A percentile compares a stretch with the other conserved stretches of the same genome.
Conservation (phyloP, 2,113 vertebrate species). For the Chamaetylas fuelleborni region DNA sequence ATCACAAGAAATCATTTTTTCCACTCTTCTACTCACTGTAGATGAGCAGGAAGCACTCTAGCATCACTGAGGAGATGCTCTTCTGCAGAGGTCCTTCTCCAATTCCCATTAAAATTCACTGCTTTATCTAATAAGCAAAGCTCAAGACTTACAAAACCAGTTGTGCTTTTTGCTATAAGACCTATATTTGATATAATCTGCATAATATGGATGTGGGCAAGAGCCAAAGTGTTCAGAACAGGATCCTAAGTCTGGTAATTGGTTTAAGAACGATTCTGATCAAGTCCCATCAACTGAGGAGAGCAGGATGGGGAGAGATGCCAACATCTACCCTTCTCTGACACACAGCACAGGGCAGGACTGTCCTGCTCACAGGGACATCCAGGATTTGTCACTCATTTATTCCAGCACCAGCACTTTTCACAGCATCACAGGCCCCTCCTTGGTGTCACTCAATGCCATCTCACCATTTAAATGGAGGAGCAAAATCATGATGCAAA, state of each 20-base stretch:
- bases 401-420: not conserved
- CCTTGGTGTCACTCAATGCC: not conserved
- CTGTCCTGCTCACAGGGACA: not conserved
- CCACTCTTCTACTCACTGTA: not conserved
- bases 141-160: not conserved
- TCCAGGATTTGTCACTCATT: not conserved
- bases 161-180: not conserved
- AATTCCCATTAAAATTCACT: slow-evolving; percentile 6
- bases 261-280: slow-evolving; percentile 29
- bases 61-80: not conserved
- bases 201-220: slow-evolving; percentile 15
- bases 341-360: not conserved
- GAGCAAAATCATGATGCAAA: not conserved
- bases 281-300: slow-evolving; percentile 1
- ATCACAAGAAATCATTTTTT: slow-evolving; percentile 29
- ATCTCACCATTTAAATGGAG: not conserved
- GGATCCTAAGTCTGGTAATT: slow-evolving; percentile 29
- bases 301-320: not conserved
- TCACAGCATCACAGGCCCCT: not conserved
- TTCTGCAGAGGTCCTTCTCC: not conserved
- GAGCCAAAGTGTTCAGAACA: slow-evolving; percentile 38
- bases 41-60: not conserved
- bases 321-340: not conserved
- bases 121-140: slow-evolving; percentile 16
- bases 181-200: not conserved